These are phyloP conservation scores for Cercocebus atys DNA, from an alignment of 2,113 vertebrate species.

Conservation along the genomic window DNA sequence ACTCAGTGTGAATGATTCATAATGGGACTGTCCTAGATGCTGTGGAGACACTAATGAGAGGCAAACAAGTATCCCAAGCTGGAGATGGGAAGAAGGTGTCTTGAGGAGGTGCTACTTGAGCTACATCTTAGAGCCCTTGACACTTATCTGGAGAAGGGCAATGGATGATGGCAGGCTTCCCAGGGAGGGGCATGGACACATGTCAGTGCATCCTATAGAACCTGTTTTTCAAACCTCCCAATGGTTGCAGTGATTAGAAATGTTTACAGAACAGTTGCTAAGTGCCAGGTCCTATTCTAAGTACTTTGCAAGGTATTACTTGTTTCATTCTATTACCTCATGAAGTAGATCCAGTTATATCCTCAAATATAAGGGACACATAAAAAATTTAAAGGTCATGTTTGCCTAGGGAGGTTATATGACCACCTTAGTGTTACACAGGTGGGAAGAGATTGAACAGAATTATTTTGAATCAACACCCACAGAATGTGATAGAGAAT, in stretches of 20 bases:
- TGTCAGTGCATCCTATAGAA: accelerated
- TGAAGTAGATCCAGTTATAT: not conserved
- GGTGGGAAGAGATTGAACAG: not conserved
- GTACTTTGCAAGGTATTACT: not conserved
- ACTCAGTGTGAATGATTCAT: not conserved
- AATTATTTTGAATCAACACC: not conserved
- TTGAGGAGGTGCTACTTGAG: accelerated
- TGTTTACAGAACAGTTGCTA: not conserved
- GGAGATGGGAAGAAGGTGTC: not conserved
- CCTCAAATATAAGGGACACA: not conserved
- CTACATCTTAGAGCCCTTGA: not conserved
- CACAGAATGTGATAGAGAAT: not conserved
- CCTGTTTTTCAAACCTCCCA: not conserved
- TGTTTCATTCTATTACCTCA: not conserved
- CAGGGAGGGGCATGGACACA: not conserved
- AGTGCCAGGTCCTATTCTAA: not conserved
- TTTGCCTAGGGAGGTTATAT: not conserved
- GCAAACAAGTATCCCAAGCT: not conserved
- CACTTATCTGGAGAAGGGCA: not conserved
- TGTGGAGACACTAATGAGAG: not conserved
- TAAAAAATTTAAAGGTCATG: not conserved
- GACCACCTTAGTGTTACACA: not conserved
- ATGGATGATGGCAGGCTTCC: not conserved
- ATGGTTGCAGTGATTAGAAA: not conserved
- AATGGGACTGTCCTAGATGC: not conserved